phyloP scores from a whole-genome alignment of 64 coral and sea anemone species.

The Actinia tenebrosa region DNA sequence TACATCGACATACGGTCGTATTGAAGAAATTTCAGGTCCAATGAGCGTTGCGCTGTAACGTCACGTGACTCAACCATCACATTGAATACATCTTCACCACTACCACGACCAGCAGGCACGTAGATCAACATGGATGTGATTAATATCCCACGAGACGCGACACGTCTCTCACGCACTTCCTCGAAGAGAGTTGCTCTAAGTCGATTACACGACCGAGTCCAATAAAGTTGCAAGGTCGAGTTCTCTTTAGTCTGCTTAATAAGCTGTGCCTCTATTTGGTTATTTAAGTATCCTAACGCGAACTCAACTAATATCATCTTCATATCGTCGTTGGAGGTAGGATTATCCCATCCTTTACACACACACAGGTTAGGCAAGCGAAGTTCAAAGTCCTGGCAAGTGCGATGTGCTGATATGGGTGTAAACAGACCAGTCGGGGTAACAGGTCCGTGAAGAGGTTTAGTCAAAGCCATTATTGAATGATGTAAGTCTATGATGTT shows the following conservation, averaged over 20 bases:
- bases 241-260: background rate
- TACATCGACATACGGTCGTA: constrained; percentile 43
- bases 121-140: constrained; percentile 29
- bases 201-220: constrained; percentile 29
- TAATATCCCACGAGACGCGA: background rate
- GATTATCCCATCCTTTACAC: constrained; percentile 49
- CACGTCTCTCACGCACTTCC: constrained; percentile 30
- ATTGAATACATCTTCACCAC: constrained; percentile 10
- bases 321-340: constrained; percentile 15
- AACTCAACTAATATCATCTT: constrained; percentile 27
- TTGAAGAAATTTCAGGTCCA: constrained; percentile 43
- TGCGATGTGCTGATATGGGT: constrained; percentile 20
- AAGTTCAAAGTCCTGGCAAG: constrained; percentile 47
- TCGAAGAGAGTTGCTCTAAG: constrained; percentile 25
- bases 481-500: constrained; percentile 43
- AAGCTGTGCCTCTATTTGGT: constrained; percentile 1
- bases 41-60: background rate
- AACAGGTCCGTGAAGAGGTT: constrained; percentile 20
- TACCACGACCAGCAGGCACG: constrained; percentile 30
- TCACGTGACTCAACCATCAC: constrained; percentile 25
- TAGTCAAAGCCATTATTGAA: constrained; percentile 31
- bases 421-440: constrained; percentile 31
- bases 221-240: background rate
- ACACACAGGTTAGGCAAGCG: constrained; percentile 47
- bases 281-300: constrained; percentile 37